These are phyloP conservation scores for Idaea straminata DNA, from an alignment of 2,888 invertebrate species.

Conservation along the genomic window DNA sequence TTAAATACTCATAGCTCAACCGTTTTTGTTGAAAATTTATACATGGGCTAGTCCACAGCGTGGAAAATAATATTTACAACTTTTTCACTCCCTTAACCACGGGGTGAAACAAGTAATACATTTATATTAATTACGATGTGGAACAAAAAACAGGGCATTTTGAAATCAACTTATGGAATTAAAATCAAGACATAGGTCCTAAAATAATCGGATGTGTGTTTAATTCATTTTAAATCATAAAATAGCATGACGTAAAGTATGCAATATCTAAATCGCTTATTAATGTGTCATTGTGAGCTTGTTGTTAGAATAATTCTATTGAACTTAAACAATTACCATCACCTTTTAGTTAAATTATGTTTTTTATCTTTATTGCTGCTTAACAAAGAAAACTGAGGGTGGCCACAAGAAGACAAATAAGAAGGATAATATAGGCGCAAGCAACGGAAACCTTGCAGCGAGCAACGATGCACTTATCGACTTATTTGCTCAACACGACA, in stretches of 20 bases:
- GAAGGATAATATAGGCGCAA: conserved; percentile 30
- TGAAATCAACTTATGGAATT: no score
- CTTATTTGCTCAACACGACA: conserved; percentile 45
- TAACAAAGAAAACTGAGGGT: conserved; percentile 39
- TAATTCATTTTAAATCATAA: neutral
- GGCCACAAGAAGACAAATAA: conserved; percentile 35
- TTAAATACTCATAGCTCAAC: no score
- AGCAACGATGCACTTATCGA: conserved; percentile 53
- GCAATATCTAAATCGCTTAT: neutral
- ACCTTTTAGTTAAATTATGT: neutral
- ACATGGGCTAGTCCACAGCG: no score
- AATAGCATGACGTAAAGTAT: neutral
- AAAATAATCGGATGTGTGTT: neutral
- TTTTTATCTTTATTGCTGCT: conserved; percentile 40
- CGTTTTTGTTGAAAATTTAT: no score
- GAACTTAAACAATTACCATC: neutral
- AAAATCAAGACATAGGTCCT: no score
- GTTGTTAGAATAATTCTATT: neutral
- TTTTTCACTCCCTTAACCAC: no score
- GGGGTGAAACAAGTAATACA: no score
- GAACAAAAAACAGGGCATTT: no score
- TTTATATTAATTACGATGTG: no score
- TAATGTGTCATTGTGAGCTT: neutral
- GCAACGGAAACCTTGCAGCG: conserved; percentile 49
- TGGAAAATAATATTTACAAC: no score